phyloP scores from a whole-genome alignment of 2,888 invertebrate genomes.

The Cephalotes varians region DNA sequence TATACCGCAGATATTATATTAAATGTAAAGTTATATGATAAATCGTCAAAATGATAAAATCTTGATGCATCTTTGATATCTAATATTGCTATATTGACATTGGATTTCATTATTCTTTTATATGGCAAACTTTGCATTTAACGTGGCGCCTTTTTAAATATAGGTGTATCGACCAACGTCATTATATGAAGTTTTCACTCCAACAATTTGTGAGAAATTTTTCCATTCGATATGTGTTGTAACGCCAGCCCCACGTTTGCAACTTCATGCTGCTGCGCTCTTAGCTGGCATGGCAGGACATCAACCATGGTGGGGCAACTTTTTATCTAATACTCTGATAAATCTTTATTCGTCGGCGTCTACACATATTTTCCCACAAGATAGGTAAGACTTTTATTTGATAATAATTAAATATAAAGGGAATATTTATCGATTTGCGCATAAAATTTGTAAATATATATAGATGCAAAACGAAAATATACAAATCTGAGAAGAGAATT shows the following conservation, averaged over 20 bases:
- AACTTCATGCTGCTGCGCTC: slow-evolving; percentile 92
- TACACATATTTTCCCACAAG: slow-evolving; percentile 93
- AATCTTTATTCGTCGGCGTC: slow-evolving; percentile 93
- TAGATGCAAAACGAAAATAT: neutral
- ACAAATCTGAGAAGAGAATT: neutral
- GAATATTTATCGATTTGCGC: neutral
- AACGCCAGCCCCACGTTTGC: slow-evolving; percentile 92
- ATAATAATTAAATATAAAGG: neutral
- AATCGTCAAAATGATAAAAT: neutral
- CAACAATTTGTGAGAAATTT: slow-evolving; percentile 88
- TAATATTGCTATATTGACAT: neutral
- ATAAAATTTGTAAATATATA: neutral
- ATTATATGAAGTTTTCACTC: slow-evolving; percentile 85
- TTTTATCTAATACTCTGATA: slow-evolving; percentile 93
- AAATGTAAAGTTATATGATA: neutral
- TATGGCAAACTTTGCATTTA: neutral
- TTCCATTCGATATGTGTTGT: slow-evolving; percentile 92
- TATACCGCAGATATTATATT: slow-evolving; percentile 53
- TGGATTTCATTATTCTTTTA: neutral
- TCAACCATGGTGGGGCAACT: slow-evolving; percentile 96
- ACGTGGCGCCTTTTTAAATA: neutral
- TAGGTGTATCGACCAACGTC: slow-evolving; percentile 82
- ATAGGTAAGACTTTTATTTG: slow-evolving; percentile 88
- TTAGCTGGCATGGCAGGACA: slow-evolving; percentile 92
- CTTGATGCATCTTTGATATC: neutral